A percentile compares a stretch with the other conserved stretches of the same genome.
phyloP scores from a whole-genome alignment of 2,888 invertebrate genomes.

The Calameuta idolon region DNA sequence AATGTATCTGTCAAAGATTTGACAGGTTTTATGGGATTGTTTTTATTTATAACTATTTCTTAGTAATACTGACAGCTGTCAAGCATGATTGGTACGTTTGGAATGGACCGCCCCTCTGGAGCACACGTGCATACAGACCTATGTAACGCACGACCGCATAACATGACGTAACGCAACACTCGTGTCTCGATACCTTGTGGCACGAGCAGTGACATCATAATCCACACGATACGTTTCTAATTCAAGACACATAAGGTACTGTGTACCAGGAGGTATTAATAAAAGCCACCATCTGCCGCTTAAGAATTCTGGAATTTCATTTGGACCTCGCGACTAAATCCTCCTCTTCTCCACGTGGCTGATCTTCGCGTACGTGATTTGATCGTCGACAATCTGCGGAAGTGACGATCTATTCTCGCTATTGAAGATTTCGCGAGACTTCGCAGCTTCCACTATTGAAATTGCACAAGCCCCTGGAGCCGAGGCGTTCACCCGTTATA shows the following conservation, averaged over 20 bases:
- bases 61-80: background rate
- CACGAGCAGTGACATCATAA: background rate
- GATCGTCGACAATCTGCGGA: background rate
- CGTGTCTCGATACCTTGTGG: background rate
- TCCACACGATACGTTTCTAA: background rate
- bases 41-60: background rate
- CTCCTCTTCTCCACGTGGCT: background rate
- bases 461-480: slow-evolving; percentile 13
- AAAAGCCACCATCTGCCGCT: background rate
- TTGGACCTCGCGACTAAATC: background rate
- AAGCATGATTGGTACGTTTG: background rate
- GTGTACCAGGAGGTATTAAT: background rate
- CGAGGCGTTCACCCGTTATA: slow-evolving; percentile 27
- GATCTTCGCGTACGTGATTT: background rate
- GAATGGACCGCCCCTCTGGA: background rate
- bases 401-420: background rate
- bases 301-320: background rate
- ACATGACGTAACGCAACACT: background rate
- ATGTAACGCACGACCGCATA: background rate
- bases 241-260: background rate
- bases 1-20: background rate
- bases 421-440: background rate
- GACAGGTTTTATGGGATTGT: background rate
- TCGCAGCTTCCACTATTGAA: slow-evolving; percentile 11
- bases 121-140: background rate